Conservation (phyloP, 1,140 invertebrate species). For the Drosophila auraria region DNA sequence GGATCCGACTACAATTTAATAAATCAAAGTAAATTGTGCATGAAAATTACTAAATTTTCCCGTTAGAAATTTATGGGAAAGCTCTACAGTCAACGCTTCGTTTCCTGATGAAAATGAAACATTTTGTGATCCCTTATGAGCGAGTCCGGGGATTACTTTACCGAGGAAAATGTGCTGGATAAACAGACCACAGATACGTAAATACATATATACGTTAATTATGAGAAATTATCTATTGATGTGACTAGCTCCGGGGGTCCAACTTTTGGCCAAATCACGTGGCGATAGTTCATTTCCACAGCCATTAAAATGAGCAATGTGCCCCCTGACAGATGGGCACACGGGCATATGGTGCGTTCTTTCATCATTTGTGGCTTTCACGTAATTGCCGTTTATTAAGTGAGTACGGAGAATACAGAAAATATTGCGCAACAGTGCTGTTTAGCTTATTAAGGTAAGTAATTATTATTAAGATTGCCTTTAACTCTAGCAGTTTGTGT, state of each 20-base stretch:
- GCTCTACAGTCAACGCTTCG: constrained; percentile 11
- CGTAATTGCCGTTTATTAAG: constrained; percentile 64
- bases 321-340: constrained; percentile 36
- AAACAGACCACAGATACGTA: constrained; percentile 11
- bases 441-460: background rate
- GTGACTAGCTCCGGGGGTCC: constrained; percentile 42
- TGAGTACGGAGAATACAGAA: constrained; percentile 5
- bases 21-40: constrained; percentile 43
- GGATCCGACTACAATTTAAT: constrained; percentile 62
- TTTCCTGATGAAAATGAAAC: constrained; percentile 30
- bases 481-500: no score
- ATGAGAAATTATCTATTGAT: constrained; percentile 77
- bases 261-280: constrained; percentile 58
- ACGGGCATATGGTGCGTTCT: constrained; percentile 39
- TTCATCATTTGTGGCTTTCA: constrained; percentile 52
- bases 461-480: background rate
- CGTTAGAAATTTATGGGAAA: constrained; percentile 21
- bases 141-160: constrained; percentile 23
- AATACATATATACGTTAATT: constrained; percentile 51
- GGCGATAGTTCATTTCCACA: constrained; percentile 73
- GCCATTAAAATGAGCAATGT: constrained; percentile 70
- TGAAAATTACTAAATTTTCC: constrained; percentile 27
- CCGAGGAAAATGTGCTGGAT: constrained; percentile 18
- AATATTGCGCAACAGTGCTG: background rate
- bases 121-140: constrained; percentile 30